These are phyloP conservation scores for Autographa gamma DNA, from an alignment of 2,888 invertebrate species.

Conservation along the genomic window DNA sequence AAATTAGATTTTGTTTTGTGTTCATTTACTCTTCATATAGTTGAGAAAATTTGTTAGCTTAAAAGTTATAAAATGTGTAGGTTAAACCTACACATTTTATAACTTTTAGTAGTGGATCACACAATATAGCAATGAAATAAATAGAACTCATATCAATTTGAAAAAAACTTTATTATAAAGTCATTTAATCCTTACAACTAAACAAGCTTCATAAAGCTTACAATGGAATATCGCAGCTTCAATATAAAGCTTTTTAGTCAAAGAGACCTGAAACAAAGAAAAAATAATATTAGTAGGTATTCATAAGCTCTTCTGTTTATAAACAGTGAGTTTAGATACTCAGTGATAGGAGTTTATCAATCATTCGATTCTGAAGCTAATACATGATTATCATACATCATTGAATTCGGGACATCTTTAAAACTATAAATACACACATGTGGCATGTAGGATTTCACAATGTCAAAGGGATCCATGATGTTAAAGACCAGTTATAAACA, in stretches of 20 bases:
- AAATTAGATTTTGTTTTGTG: no score
- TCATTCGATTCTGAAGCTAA: conserved; percentile 88
- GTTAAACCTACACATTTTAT: no score
- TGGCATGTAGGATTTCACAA: neutral
- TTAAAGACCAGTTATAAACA: neutral
- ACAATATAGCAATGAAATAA: conserved; percentile 1
- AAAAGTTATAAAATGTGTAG: no score
- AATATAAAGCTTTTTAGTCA: conserved; percentile 90
- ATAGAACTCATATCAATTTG: conserved; percentile 49
- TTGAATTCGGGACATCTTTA: conserved; percentile 52
- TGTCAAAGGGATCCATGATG: neutral
- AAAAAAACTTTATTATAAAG: conserved; percentile 78
- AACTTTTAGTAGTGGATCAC: no score
- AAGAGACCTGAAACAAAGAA: conserved; percentile 92
- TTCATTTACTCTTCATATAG: no score
- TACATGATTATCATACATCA: conserved; percentile 89
- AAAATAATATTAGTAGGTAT: conserved; percentile 42
- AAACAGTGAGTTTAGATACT: conserved; percentile 50
- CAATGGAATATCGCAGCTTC: conserved; percentile 83
- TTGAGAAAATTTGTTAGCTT: no score
- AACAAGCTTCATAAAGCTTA: conserved; percentile 84
- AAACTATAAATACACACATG: neutral
- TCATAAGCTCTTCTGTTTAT: neutral
- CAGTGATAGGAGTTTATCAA: conserved; percentile 72
- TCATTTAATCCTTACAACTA: conserved; percentile 81